Base-by-base conservation (phyloP, 2,888 invertebrate genomes). In the Dasysyrphus tricinctus region DNA sequence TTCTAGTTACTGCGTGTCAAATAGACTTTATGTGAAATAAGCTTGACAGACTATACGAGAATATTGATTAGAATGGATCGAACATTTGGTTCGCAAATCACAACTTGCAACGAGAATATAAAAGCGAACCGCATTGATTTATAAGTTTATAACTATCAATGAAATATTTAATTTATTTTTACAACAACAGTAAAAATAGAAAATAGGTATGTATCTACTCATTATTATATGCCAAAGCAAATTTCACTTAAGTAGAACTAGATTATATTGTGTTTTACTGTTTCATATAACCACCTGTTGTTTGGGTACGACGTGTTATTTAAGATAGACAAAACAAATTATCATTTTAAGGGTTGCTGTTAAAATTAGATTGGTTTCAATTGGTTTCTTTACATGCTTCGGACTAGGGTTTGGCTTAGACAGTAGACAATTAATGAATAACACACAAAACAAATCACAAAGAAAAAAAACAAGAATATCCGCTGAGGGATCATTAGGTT, bases 11-110 rank as follows among this genome's bases (percentile, higher is more conserved):
- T 54, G 4, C 2, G 32, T 56, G 56, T 34, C 34, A 57, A 24
- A 57, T 57, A 57, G 34, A 16, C 16, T 32, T 54, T 29, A 14
- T 32, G 3, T 5, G 16, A 34, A 34, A 57, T 34, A 57, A 57
- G 57, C 32, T 32, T n/a, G 14, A 56, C 32, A 32, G 56, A n/a
- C 16, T 57, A 24, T 3, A 24, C 3, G 1, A n/a, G n/a, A n/a
- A 5, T 32, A 16, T 57, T 57, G 34, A 57, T 57, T 57, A 57
- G 34, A 57, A 57, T 57, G 34, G 57, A 57, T 57, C n/a, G 16
- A 57, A 57, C n/a, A n/a, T n/a, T n/a, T n/a, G n/a, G n/a, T n/a
- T 57, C n/a, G 34, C 5, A 57, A 57, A 57, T 57, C 57, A n/a
- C n/a, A 57, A 57, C 34, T 34, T 34, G 34, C 57, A 57, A 54